Base-by-base conservation (phyloP, 2,888 invertebrate genomes). In the Zygothrica quintamaculata region DNA sequence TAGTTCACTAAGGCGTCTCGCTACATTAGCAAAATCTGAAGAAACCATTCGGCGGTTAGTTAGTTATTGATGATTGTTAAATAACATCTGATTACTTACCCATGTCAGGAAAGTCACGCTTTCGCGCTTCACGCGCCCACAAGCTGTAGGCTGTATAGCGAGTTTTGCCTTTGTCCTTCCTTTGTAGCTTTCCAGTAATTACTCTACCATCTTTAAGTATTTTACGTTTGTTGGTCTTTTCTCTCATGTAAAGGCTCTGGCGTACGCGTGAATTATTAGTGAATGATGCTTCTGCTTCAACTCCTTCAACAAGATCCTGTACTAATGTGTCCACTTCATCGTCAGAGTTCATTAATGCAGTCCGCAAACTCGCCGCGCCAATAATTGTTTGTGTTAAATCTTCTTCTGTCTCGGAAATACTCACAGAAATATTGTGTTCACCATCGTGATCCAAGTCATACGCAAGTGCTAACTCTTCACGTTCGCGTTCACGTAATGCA, bases 71-170 rank as follows among this genome's bases (percentile, higher is more conserved):
- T 31, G 8, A 16, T 4, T 12, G 16, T 7, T 11, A 31, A n/a
- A 13, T 44, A 12, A 8, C 7, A 12, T 18, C 6, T 47, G 6
- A n/a, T 13, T 3, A 6, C 59, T 68, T 69, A 88, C 88, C 88
- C 34, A 88, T 47, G 56, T 88, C 88, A 11, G 78, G 72, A 51
- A 84, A 75, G 16, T 82, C 86, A 0, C 74, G 71, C 65, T 95
- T 94, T 34, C 97, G 93, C 12, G 95, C 93, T 80, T 96, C 96
- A 74, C 96, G 95, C 0, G 97, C 96, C 97, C 97, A 98, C 88
- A 97, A 92, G 94, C 96, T 97, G 90, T 97, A 98, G 0, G 97
- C 97, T 0, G 97, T 97, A 68, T 95, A 95, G 47, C 96, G 93
- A 0, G 95, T 93, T 91, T 95, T 95, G 18, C 95, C 95, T 92